Conservation (phyloP, 2,797 vertebrate genomes). For the Melopsittacus undulatus region DNA sequence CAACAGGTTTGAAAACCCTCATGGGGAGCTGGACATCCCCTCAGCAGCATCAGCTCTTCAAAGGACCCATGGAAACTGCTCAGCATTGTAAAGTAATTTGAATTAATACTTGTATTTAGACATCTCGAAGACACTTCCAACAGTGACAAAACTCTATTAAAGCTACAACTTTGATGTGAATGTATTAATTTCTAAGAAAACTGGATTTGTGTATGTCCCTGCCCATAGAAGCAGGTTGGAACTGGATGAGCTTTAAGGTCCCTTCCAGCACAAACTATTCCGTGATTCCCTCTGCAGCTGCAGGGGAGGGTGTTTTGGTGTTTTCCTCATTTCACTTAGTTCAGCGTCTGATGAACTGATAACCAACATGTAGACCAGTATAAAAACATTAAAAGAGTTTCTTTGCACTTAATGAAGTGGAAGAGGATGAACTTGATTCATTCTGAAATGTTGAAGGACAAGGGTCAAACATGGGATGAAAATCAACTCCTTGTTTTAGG, state of each 20-base stretch:
- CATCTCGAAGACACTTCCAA: not conserved
- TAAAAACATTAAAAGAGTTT: not conserved
- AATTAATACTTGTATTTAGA: not conserved
- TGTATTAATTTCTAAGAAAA: not conserved
- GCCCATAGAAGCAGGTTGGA: not conserved
- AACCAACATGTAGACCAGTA: not conserved
- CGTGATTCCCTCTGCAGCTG: not conserved
- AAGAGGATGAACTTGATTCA: not conserved
- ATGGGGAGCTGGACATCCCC: not conserved
- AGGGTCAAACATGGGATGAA: not conserved
- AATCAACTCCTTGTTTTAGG: not conserved
- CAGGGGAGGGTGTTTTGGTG: not conserved
- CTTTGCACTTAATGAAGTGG: not conserved
- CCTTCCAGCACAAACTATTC: not conserved
- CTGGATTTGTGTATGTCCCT: not conserved
- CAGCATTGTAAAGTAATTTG: not conserved
- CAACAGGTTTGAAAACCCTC: not conserved
- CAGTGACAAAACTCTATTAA: not conserved
- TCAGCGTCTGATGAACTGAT: not conserved
- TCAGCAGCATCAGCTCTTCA: not conserved
- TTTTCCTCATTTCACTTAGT: not conserved
- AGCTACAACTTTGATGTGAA: not conserved
- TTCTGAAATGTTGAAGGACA: not conserved
- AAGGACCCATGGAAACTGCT: not conserved
- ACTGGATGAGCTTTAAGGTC: not conserved